A percentile compares a stretch with the other conserved stretches of the same genome.
These are phyloP conservation scores for Lasiurus borealis DNA, from an alignment of 2,113 vertebrate species.

Conservation along the genomic window DNA sequence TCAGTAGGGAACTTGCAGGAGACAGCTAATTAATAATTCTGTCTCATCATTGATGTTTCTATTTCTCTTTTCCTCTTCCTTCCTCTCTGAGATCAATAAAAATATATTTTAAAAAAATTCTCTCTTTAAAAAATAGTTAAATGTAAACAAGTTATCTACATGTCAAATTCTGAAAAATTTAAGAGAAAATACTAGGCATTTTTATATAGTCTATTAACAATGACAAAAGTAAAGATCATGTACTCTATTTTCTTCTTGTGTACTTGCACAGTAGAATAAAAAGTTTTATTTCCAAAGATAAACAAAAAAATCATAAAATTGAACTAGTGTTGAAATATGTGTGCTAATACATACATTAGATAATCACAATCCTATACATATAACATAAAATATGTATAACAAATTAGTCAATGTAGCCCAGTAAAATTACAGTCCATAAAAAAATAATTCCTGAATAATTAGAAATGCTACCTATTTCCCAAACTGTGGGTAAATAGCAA, in stretches of 20 bases:
- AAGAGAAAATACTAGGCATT: not conserved
- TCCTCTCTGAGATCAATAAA: too few species aligned
- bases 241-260: conserved; percentile 14
- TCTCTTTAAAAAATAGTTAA: not conserved
- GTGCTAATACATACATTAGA: not conserved
- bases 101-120: too few species aligned
- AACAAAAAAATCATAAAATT: not conserved
- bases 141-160: not conserved
- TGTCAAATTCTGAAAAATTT: conserved; percentile 25
- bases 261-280: not conserved
- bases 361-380: not conserved
- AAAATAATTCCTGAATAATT: not conserved
- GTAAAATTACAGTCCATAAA: not conserved
- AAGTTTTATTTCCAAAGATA: not conserved
- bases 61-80: too few species aligned
- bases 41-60: too few species aligned
- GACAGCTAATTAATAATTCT: too few species aligned
- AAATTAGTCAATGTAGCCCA: not conserved
- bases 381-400: not conserved
- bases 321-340: not conserved
- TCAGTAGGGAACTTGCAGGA: too few species aligned
- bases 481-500: conserved; percentile 68
- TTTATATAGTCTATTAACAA: not conserved
- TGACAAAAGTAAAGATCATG: not conserved
- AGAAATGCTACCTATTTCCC: not conserved